These are phyloP conservation scores for Meriones unguiculatus DNA, from an alignment of 2,113 vertebrate species.

Conservation along the genomic window DNA sequence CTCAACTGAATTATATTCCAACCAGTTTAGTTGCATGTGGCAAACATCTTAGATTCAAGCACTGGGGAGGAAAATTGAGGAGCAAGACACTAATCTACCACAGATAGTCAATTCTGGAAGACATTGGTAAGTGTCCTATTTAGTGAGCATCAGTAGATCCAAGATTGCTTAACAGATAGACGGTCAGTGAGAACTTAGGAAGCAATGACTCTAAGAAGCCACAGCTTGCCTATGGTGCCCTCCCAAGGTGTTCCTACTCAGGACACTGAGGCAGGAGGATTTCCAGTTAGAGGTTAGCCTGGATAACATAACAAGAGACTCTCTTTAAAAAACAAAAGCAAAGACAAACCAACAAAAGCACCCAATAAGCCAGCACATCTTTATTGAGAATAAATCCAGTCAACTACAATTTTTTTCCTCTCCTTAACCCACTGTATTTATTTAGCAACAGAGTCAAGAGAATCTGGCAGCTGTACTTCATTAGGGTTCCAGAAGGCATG, in stretches of 20 bases:
- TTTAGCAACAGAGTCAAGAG: background rate
- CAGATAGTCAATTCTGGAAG: background rate
- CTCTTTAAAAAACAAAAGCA: background rate
- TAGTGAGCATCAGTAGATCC: background rate
- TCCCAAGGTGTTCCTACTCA: no score
- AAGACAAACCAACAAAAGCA: background rate
- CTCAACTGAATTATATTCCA: background rate
- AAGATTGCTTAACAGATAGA: background rate
- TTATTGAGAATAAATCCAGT: background rate
- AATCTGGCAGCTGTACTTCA: background rate
- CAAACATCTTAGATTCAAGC: background rate
- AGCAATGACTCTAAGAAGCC: background rate
- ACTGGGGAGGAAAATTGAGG: background rate
- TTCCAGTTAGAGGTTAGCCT: background rate
- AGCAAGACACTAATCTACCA: background rate
- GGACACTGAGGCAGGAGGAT: background rate
- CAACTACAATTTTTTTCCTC: background rate
- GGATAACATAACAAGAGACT: background rate
- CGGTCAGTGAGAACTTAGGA: background rate
- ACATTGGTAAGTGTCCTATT: background rate
- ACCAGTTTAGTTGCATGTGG: background rate
- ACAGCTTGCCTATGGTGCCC: background rate
- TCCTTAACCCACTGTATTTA: background rate
- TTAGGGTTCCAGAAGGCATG: background rate
- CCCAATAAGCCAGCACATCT: background rate